Evolutionary conservation across 37 sponge, comb jelly and placozoan species (phyloP).

Genomic region (Halisarca cf. caerulea): DNA sequence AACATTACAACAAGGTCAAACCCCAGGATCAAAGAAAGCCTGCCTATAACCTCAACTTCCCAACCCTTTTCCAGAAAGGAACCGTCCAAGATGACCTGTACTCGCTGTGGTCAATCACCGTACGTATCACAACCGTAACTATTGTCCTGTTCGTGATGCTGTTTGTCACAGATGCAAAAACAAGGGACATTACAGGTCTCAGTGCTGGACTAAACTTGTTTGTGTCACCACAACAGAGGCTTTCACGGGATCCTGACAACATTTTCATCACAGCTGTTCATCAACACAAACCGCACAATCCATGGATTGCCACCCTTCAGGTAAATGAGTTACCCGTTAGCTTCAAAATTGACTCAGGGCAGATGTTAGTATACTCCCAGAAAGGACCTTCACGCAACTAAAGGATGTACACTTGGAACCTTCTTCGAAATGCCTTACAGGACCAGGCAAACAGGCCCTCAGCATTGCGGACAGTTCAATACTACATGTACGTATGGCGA

Average conservation of each 20-base stretch:
- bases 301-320: neutral
- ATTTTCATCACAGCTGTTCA: neutral
- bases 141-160: neutral
- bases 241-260: neutral
- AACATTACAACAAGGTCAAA: too few relatives aligned
- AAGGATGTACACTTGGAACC: neutral
- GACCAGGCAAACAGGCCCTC: neutral
- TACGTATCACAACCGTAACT: neutral
- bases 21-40: too few relatives aligned
- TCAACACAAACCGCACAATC: too few relatives aligned
- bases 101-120: slow-evolving; percentile 4
- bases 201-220: neutral
- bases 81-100: neutral
- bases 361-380: neutral
- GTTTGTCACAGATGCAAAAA: neutral
- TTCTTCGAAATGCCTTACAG: neutral
- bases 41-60: too few relatives aligned
- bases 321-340: neutral
- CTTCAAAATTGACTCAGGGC: neutral
- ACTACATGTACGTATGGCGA: neutral
- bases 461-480: neutral
- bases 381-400: neutral
- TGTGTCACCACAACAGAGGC: too few relatives aligned
- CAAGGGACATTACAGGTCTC: neutral
- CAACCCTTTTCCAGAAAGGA: too few relatives aligned